Percentiles rank a stretch among this genome's conserved stretches.
phyloP scores from a whole-genome alignment of 2,113 vertebrate species.

The Protobothrops mucrosquamatus region DNA sequence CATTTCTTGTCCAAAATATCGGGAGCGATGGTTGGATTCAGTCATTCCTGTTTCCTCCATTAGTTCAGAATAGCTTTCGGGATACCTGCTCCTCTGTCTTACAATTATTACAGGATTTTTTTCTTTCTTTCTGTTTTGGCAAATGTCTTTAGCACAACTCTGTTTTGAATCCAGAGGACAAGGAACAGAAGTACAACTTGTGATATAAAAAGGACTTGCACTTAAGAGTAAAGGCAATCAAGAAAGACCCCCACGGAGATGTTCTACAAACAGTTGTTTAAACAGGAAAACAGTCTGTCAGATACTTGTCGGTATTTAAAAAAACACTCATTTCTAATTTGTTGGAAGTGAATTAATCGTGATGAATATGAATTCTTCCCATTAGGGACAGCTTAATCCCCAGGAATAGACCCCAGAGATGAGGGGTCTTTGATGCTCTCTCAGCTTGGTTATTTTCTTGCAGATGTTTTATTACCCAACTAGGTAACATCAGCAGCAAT shows the following conservation, averaged over 20 bases:
- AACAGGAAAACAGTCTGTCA: background rate
- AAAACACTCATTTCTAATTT: background rate
- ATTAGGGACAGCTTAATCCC: background rate
- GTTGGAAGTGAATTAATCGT: slow-evolving; percentile 17
- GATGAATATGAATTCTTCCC: background rate
- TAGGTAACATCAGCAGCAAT: background rate
- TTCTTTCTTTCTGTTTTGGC: background rate
- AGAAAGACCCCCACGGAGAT: background rate
- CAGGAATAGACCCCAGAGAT: background rate
- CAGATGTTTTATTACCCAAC: background rate
- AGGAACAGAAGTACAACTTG: background rate
- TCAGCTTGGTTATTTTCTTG: background rate
- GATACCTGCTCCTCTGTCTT: background rate
- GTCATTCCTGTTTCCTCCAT: background rate
- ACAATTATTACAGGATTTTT: background rate
- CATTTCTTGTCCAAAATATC: background rate
- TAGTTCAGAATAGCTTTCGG: background rate
- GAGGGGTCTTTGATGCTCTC: background rate
- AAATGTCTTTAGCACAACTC: background rate
- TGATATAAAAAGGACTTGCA: background rate
- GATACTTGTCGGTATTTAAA: background rate
- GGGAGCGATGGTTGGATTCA: background rate
- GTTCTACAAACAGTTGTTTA: background rate
- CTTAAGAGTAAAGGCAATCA: background rate
- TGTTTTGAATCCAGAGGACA: background rate